phyloP scores from a whole-genome alignment of 2,888 invertebrate genomes.

The Melanchra persicariae region DNA sequence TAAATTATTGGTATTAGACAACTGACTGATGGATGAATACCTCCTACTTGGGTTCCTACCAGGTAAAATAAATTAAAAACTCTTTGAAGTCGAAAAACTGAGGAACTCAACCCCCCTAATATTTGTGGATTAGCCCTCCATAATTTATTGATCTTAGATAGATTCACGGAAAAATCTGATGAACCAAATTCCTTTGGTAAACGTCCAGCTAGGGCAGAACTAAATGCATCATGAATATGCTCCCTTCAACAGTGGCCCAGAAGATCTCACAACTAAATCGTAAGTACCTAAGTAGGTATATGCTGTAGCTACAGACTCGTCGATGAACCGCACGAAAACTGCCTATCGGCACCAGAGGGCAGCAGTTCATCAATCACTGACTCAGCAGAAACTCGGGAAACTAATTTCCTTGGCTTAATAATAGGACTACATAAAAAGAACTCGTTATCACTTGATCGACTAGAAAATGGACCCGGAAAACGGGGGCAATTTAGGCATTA shows the following conservation, averaged over 20 bases:
- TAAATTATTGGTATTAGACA: background rate
- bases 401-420: slow-evolving; percentile 52
- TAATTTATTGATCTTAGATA: background rate
- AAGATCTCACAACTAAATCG: background rate
- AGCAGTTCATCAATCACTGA: slow-evolving; percentile 51
- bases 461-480: slow-evolving; percentile 31
- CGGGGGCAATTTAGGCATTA: slow-evolving; percentile 1
- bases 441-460: slow-evolving; percentile 20
- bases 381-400: slow-evolving; percentile 47
- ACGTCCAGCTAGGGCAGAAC: too few species aligned
- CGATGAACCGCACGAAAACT: slow-evolving; percentile 19
- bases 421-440: slow-evolving; percentile 22
- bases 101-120: background rate
- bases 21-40: slow-evolving; percentile 13
- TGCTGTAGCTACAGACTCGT: background rate
- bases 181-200: too few species aligned
- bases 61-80: too few species aligned
- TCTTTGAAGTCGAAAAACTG: background rate
- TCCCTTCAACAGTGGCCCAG: background rate
- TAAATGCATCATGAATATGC: background rate
- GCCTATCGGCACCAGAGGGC: slow-evolving; percentile 19
- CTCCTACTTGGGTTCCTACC: too few species aligned
- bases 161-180: background rate
- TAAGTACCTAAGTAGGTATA: background rate
- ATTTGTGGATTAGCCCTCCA: background rate